Evolutionary conservation across 2,888 invertebrate species (phyloP), one percentile per base, ranked within the genome.

Genomic region (Anodontia alba): DNA sequence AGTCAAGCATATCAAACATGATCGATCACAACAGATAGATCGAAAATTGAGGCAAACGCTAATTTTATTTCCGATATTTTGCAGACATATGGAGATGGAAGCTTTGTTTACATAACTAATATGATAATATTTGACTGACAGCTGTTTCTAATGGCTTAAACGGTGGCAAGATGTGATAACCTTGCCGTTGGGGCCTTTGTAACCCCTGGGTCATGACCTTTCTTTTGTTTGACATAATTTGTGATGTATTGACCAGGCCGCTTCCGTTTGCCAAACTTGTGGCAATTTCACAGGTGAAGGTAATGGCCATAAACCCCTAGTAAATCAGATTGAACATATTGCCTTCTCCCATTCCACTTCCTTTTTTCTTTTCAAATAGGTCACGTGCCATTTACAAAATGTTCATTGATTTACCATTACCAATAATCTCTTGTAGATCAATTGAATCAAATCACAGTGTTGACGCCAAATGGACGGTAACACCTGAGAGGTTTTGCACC

Each of bases 71-170:
- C 33, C 62, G 29, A 62, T 62, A 62, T 33, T 62, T 17, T 3
- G 62, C 33, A 20, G 29, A 33, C 62, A 62, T 62, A 62, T 62
- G 62, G 62, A 62, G 1, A 12, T 33, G 20, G 62, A n/a, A 33
- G 15, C 62, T 33, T 33, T 62, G 62, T 62, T 62, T 62, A 29
- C 33, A 62, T 62, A 33, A 62, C 62, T 62, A 62, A 62, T 62
- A 62, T 62, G 62, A 62, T 62, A 62, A 62, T 62, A 62, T 62
- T 62, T 62, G 17, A 23, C 31, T 17, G 17, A 33, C 62, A 62
- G 62, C 62, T 62, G 62, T 62, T 62, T 62, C 33, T 20, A 20
- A 33, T 62, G 62, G 57, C 10, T 20, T 31, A 23, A 20, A 38
- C 3, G 3, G 62, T 33, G 31, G 62, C 62, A 29, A 3, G 62